phyloP scores from a whole-genome alignment of 2,113 vertebrate genomes.

The Neolamprologus toae region DNA sequence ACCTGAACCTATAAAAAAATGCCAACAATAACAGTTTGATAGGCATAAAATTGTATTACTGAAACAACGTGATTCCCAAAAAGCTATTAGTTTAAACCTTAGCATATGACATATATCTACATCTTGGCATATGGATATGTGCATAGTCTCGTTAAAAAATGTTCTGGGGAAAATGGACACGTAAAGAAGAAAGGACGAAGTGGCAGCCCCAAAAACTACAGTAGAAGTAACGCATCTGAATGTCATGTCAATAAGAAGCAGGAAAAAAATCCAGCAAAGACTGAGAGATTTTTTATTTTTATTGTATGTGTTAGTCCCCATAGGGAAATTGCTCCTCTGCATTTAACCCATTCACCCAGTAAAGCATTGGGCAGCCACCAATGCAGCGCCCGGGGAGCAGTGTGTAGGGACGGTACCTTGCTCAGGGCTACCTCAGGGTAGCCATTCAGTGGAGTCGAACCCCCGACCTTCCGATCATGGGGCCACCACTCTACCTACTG shows the following conservation, averaged over 20 bases:
- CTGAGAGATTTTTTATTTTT: not conserved
- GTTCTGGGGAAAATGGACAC: not conserved
- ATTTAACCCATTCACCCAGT: no score
- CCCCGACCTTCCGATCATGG: no score
- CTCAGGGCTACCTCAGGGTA: no score
- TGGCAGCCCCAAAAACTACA: not conserved
- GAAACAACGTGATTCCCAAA: not conserved
- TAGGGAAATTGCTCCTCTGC: no score
- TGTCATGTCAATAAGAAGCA: not conserved
- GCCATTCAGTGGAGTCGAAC: no score
- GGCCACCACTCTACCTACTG: no score
- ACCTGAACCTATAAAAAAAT: not conserved
- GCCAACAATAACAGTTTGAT: not conserved
- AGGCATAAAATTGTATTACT: not conserved
- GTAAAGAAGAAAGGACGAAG: not conserved
- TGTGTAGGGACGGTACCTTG: no score
- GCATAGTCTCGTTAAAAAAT: not conserved
- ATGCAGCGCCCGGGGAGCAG: no score
- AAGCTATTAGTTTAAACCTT: not conserved
- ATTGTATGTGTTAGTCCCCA: no score
- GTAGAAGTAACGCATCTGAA: not conserved
- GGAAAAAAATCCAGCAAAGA: not conserved
- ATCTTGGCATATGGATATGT: not conserved
- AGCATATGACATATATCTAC: not conserved
- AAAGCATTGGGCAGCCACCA: no score